These are phyloP conservation scores for Eurystomus glaucurus DNA, from an alignment of 2,797 vertebrate genomes.

Conservation along the genomic window DNA sequence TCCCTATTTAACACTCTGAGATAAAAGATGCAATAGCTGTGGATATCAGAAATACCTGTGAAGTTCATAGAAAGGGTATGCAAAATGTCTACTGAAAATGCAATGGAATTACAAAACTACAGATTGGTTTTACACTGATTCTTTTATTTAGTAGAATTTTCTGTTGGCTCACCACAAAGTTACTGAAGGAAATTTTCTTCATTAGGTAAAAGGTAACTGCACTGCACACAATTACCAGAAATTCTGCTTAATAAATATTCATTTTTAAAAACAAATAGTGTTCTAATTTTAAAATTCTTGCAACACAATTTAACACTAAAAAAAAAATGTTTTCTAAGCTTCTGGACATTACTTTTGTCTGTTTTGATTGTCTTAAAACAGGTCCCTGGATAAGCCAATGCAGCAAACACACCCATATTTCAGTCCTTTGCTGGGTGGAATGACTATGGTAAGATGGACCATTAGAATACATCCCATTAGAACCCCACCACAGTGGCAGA, in stretches of 20 bases:
- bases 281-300: background rate
- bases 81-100: background rate
- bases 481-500: background rate
- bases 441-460: background rate
- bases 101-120: background rate
- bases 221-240: background rate
- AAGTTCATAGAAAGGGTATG: background rate
- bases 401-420: background rate
- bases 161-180: background rate
- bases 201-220: background rate
- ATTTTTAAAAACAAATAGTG: background rate
- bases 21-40: background rate
- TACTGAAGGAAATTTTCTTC: background rate
- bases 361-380: background rate
- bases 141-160: background rate
- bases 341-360: background rate
- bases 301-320: background rate
- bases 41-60: background rate
- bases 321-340: background rate
- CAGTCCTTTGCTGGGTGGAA: background rate
- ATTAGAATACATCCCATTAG: too few species aligned
- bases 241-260: background rate
- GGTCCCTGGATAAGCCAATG: background rate
- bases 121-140: background rate
- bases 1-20: background rate